A percentile compares a stretch with the other conserved stretches of the same genome.
Conservation (phyloP, 92 coral and sea anemone genomes). For the Anthopleura xanthogrammica region DNA sequence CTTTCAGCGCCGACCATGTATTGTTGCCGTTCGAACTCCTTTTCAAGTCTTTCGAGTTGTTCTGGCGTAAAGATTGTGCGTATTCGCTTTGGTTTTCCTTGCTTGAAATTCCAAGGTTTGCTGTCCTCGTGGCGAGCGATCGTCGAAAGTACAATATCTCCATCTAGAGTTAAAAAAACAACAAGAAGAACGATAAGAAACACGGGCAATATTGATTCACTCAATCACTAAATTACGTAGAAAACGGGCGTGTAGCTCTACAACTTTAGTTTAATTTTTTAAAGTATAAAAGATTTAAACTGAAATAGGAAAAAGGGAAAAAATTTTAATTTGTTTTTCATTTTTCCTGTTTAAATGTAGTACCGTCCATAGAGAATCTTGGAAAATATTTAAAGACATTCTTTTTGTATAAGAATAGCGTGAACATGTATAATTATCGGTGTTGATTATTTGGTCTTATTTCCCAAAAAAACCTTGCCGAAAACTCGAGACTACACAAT, state of each 20-base stretch:
- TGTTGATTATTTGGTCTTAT: no score
- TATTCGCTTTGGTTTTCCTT: conserved; percentile 95
- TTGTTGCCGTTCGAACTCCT: conserved; percentile 93
- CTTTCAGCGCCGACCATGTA: conserved; percentile 97
- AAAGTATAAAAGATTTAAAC: neutral
- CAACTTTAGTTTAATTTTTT: no score
- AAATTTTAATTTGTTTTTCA: no score
- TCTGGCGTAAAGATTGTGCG: conserved; percentile 98
- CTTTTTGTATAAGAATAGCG: no score
- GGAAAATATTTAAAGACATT: no score
- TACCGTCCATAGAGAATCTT: no score
- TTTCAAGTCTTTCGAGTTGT: conserved; percentile 90
- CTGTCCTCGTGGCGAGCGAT: conserved; percentile 66
- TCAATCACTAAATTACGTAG: no score
- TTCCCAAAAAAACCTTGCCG: no score
- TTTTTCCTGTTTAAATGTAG: no score
- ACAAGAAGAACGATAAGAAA: neutral
- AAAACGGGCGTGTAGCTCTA: no score
- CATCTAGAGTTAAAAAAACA: conserved; percentile 30
- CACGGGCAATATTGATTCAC: neutral
- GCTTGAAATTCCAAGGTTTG: conserved; percentile 92
- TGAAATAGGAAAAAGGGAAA: neutral
- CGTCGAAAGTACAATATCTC: conserved; percentile 60
- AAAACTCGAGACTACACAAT: no score
- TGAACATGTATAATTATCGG: no score